A percentile compares a stretch with the other conserved stretches of the same genome.
These are phyloP conservation scores for Maniola jurtina DNA, from an alignment of 1,140 invertebrate genomes.

Conservation along the genomic window DNA sequence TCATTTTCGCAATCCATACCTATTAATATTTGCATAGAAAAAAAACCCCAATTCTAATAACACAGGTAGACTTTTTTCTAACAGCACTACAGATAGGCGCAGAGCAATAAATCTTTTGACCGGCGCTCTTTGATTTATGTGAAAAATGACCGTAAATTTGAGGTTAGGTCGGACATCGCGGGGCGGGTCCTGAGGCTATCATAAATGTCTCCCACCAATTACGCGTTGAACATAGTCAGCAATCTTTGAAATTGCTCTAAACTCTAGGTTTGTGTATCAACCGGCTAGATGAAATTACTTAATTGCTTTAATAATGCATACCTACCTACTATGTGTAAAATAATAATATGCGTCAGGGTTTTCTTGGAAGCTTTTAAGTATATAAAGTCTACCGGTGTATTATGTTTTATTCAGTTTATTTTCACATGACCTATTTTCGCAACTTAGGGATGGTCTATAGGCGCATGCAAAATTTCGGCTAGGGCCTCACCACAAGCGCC, in stretches of 20 bases:
- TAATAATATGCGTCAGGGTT: neutral
- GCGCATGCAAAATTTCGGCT: too few relatives aligned
- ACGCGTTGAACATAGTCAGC: conserved; percentile 45
- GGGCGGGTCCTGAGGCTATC: conserved; percentile 46
- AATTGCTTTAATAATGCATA: conserved; percentile 15
- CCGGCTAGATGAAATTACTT: conserved; percentile 25
- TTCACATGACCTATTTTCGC: too few relatives aligned
- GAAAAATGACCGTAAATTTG: conserved; percentile 77
- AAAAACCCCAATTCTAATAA: conserved; percentile 46
- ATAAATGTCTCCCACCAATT: conserved; percentile 56
- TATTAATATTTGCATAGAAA: conserved; percentile 24
- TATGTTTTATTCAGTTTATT: neutral
- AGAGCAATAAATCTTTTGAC: conserved; percentile 71
- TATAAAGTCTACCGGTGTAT: neutral
- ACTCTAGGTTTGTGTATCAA: conserved; percentile 29
- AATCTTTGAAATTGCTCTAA: conserved; percentile 43
- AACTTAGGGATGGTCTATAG: too few relatives aligned
- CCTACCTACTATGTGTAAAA: neutral
- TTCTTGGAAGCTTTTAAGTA: neutral
- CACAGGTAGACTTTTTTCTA: conserved; percentile 63
- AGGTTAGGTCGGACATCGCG: conserved; percentile 59
- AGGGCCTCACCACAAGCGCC: too few relatives aligned
- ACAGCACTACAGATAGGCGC: conserved; percentile 43
- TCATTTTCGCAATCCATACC: conserved; percentile 45
- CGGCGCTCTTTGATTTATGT: conserved; percentile 76